Evolutionary conservation across 1,140 invertebrate genomes (phyloP).

Genomic region (Zaprionus vittiger): DNA sequence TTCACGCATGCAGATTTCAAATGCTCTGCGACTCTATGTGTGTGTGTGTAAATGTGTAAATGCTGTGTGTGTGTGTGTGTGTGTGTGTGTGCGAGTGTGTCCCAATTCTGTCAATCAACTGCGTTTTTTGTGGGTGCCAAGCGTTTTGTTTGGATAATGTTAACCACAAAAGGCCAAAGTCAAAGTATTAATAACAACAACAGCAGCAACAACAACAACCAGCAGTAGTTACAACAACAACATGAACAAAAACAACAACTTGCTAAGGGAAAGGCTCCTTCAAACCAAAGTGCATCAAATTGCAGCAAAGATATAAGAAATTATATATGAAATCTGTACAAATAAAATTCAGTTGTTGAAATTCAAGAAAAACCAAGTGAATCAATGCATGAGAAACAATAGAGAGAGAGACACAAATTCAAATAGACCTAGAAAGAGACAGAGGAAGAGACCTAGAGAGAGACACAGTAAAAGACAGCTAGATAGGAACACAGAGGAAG

Average conservation of each 20-base stretch:
- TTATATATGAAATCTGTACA: neutral
- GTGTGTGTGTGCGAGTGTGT: conserved; percentile 45
- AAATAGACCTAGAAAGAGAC: neutral
- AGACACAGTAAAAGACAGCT: neutral
- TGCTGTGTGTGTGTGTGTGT: conserved; percentile 22
- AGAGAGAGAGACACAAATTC: neutral
- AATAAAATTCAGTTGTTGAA: neutral
- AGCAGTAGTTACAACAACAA: neutral
- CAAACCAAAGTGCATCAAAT: conserved; percentile 3
- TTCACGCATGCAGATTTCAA: conserved; percentile 82
- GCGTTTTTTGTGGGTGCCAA: conserved; percentile 79
- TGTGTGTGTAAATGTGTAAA: conserved; percentile 39
- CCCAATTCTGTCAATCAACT: conserved; percentile 83
- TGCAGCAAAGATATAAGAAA: neutral
- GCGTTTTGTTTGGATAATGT: conserved; percentile 80
- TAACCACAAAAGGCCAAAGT: conserved; percentile 81
- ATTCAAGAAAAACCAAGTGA: neutral
- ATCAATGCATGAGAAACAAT: neutral
- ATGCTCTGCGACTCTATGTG: conserved; percentile 42
- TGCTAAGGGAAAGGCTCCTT: conserved; percentile 54
- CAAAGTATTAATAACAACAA: conserved; percentile 73
- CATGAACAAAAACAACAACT: neutral
- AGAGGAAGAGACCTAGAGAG: neutral
- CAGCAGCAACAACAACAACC: conserved; percentile 28
- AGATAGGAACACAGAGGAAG: neutral